A percentile compares a stretch with the other conserved stretches of the same genome.
phyloP scores from a whole-genome alignment of 2,888 invertebrate genomes.

The Ornithoptera priamus region DNA sequence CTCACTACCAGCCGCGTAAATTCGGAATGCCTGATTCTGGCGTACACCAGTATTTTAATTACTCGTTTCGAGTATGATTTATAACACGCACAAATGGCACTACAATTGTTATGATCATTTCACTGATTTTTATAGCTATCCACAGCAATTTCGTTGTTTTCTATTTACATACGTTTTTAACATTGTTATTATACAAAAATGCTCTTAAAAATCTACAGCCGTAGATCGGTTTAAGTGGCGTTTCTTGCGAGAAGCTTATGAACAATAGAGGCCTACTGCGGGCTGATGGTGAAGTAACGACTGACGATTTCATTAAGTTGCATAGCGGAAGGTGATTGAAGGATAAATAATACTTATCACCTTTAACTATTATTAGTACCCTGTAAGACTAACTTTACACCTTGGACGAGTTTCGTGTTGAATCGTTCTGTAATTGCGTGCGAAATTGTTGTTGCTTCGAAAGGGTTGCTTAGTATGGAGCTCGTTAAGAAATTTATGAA shows the following conservation, averaged over 20 bases:
- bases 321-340: not conserved
- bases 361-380: not conserved
- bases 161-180: too few relatives aligned
- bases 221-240: too few relatives aligned
- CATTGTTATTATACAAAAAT: too few relatives aligned
- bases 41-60: conserved; percentile 77
- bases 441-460: conserved; percentile 56
- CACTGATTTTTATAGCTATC: conserved; percentile 42
- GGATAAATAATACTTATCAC: not conserved
- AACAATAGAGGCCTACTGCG: too few relatives aligned
- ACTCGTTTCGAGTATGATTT: conserved; percentile 78
- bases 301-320: not conserved
- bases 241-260: too few relatives aligned
- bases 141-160: not conserved
- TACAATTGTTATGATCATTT: conserved; percentile 42
- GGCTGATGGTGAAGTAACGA: too few relatives aligned
- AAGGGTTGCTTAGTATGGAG: conserved; percentile 54
- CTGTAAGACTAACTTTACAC: not conserved
- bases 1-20: conserved; percentile 53
- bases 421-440: conserved; percentile 53
- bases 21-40: conserved; percentile 71
- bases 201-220: too few relatives aligned
- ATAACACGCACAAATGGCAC: conserved; percentile 60
- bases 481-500: conserved; percentile 56
- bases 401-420: conserved; percentile 1